Evolutionary conservation across 2,888 invertebrate genomes (phyloP), one percentile per base, ranked within the genome.

Genomic region (Leptodirus hochenwartii): DNA sequence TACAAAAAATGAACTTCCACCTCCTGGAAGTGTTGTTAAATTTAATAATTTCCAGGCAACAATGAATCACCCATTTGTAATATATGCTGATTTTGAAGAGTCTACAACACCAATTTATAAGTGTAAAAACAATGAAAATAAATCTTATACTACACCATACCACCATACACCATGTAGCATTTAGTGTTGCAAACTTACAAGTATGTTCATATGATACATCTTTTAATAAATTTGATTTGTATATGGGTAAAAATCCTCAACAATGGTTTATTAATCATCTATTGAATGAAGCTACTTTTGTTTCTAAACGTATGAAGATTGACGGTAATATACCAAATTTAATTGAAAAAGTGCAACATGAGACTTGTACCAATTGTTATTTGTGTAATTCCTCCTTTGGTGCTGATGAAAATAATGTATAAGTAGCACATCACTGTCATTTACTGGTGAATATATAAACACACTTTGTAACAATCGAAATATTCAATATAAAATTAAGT

Each of bases 21-120:
- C n/a, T n/a, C n/a, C n/a, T n/a, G n/a, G n/a, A n/a, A n/a, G n/a
- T n/a, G n/a, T 8, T 20, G 20, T 8, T 20, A 8, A 24, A 30
- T 30, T 30, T 30, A 4, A 11, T 24, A 24, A 30, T 25, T 24
- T 30, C 25, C 9, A 9, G 5, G 15, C 24, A 5, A 30, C 30
- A 4, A 5, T 30, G n/a, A n/a, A n/a, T 16, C n/a, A 6, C 4
- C 30, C 30, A 15, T 30, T 30, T 15, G 30, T 30, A 5, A 30
- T 30, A 14, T 30, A 30, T 30, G 30, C 24, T 5, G 30, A 30
- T 15, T 30, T 30, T 25, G 30, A 30, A 25, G 24, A 23, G 6
- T n/a, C 25, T 3, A 30, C 25, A 25, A 6, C 4, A 13, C 24
- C 25, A 25, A 30, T 30, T 30, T 5, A 6, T 10, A 4, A 5